These are phyloP conservation scores for Pristionchus pacificus DNA, from an alignment of 1,140 invertebrate species.

Conservation along the genomic window DNA sequence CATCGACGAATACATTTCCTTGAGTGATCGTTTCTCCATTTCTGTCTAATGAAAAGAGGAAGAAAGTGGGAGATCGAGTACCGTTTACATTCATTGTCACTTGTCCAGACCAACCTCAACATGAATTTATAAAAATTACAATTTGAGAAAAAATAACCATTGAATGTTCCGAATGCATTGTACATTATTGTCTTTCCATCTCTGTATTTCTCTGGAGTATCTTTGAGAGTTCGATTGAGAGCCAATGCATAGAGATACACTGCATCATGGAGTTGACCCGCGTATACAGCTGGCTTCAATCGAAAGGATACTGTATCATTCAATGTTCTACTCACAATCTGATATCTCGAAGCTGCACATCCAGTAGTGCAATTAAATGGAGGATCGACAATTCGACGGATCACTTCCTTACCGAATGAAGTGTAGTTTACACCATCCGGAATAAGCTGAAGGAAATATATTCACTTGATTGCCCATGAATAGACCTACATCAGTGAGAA, in stretches of 20 bases:
- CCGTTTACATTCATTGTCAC: too few relatives aligned
- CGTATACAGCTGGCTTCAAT: slow-evolving; percentile 2
- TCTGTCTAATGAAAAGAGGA: too few relatives aligned
- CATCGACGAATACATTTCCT: too few relatives aligned
- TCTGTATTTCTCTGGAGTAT: background rate
- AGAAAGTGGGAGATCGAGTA: too few relatives aligned
- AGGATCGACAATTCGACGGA: background rate
- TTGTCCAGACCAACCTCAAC: too few relatives aligned
- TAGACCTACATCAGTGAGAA: background rate
- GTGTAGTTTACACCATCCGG: background rate
- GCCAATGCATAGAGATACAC: slow-evolving; percentile 25
- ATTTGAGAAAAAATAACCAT: too few relatives aligned
- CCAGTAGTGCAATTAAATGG: background rate
- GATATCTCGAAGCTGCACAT: background rate
- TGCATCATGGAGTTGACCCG: slow-evolving; percentile 16
- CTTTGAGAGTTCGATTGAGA: slow-evolving; percentile 13
- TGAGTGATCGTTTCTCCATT: too few relatives aligned
- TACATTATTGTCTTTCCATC: slow-evolving; percentile 7
- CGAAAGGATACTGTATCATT: background rate
- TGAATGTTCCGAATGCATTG: background rate
- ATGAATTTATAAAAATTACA: too few relatives aligned
- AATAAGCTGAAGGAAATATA: background rate
- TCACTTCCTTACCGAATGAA: background rate
- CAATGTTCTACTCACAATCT: background rate
- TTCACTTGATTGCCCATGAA: background rate